Percentiles rank a stretch among this genome's conserved stretches.
phyloP scores from a whole-genome alignment of 2,797 vertebrate genomes.

The Oceanodroma leucorhoa region DNA sequence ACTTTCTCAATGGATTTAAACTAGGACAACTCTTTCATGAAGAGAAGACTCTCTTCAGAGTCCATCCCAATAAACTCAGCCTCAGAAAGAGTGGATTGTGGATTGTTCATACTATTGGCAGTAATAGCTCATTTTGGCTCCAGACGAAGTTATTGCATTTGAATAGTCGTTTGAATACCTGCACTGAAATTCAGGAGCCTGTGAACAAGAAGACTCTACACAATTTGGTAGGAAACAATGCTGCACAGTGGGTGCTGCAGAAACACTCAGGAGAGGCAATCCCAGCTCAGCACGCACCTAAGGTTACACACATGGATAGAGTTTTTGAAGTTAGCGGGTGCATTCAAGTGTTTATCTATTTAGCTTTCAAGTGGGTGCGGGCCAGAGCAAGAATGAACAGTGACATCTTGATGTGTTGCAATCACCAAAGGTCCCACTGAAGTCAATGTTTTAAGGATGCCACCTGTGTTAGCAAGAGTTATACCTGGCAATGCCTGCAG shows the following conservation, averaged over 20 bases:
- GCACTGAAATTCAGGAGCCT: neutral
- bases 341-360: neutral
- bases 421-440: neutral
- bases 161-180: neutral
- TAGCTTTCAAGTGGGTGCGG: neutral
- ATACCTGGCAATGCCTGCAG: neutral
- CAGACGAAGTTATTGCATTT: neutral
- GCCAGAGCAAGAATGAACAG: neutral
- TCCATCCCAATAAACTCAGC: neutral
- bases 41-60: neutral
- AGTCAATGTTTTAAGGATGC: neutral
- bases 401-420: neutral
- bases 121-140: neutral
- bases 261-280: neutral
- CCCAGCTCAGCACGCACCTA: neutral
- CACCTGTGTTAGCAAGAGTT: neutral
- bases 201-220: neutral
- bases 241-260: accelerated
- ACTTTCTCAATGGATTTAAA: neutral
- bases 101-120: neutral
- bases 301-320: neutral
- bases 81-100: neutral
- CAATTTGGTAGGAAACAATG: neutral
- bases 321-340: neutral
- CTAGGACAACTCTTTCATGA: neutral